Percentiles rank a stretch among this genome's conserved stretches.
Conservation (phyloP, 2,797 vertebrate species). For the Pangasius sanitwongsei region DNA sequence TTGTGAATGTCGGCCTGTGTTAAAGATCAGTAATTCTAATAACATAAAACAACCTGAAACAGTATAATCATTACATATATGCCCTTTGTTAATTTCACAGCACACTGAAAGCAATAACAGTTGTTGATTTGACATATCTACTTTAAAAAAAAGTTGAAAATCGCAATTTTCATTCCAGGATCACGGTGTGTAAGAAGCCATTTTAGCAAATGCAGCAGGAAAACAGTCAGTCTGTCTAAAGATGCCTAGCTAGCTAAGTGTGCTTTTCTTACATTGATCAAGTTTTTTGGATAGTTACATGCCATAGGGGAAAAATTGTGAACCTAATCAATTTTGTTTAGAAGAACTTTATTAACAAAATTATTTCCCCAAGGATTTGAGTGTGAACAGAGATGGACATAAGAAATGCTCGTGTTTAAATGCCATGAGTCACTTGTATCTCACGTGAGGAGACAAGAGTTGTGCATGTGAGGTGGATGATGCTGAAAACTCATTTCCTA, state of each 20-base stretch:
- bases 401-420: background rate
- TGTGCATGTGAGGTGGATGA: background rate
- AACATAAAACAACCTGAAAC: background rate
- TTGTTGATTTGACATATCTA: background rate
- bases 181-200: background rate
- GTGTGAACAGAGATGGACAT: background rate
- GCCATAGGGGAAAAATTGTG: background rate
- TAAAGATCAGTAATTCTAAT: background rate
- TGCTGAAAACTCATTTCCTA: background rate
- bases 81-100: background rate
- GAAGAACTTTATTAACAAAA: background rate
- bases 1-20: background rate
- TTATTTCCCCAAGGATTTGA: background rate
- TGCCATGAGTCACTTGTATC: background rate
- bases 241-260: background rate
- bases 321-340: background rate
- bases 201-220: background rate
- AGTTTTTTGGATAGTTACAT: background rate
- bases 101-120: background rate
- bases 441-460: background rate
- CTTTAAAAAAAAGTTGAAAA: background rate
- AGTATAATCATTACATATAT: background rate
- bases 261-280: background rate
- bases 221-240: background rate
- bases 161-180: background rate